A percentile compares a stretch with the other conserved stretches of the same genome.
phyloP scores from a whole-genome alignment of 2,888 invertebrate genomes.

The Ferdinandea cuprea region DNA sequence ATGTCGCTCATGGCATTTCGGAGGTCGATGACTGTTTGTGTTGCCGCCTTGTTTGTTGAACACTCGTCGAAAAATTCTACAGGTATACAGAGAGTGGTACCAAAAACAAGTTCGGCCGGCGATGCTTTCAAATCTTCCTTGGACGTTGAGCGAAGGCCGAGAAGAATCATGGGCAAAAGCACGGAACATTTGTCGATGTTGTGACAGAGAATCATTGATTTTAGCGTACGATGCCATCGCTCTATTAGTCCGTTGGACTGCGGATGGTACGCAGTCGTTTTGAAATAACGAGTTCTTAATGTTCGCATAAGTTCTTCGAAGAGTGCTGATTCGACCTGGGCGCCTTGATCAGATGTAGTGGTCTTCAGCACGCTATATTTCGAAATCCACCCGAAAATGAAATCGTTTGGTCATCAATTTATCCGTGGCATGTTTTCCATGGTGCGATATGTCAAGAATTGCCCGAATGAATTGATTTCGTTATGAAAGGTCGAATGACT shows the following conservation, averaged over 20 bases:
- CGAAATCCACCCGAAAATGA: conserved; percentile 81
- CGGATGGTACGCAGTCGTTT: conserved; percentile 80
- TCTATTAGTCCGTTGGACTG: conserved; percentile 81
- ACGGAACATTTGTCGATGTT: conserved; percentile 12
- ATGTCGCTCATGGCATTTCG: conserved; percentile 8
- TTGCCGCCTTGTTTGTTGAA: background rate
- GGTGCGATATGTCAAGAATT: conserved; percentile 59
- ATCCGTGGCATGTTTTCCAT: conserved; percentile 8
- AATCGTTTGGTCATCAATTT: conserved; percentile 57
- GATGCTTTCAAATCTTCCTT: conserved; percentile 24
- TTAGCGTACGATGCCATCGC: conserved; percentile 81
- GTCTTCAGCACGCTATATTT: conserved; percentile 81
- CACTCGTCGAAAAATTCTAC: conserved; percentile 21
- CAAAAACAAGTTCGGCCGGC: conserved; percentile 32
- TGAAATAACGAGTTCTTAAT: no score
- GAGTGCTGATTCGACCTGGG: conserved; percentile 79
- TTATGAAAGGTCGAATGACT: conserved; percentile 60
- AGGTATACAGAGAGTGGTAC: conserved; percentile 6
- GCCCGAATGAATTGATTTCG: conserved; percentile 49
- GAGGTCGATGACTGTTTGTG: conserved; percentile 15
- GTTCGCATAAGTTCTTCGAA: conserved; percentile 77
- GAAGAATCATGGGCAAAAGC: conserved; percentile 15
- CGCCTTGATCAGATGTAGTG: conserved; percentile 80
- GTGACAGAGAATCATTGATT: conserved; percentile 63
- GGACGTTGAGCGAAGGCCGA: conserved; percentile 29